These are phyloP conservation scores for Campoletis sonorensis DNA, from an alignment of 1,140 invertebrate species.

Conservation along the genomic window DNA sequence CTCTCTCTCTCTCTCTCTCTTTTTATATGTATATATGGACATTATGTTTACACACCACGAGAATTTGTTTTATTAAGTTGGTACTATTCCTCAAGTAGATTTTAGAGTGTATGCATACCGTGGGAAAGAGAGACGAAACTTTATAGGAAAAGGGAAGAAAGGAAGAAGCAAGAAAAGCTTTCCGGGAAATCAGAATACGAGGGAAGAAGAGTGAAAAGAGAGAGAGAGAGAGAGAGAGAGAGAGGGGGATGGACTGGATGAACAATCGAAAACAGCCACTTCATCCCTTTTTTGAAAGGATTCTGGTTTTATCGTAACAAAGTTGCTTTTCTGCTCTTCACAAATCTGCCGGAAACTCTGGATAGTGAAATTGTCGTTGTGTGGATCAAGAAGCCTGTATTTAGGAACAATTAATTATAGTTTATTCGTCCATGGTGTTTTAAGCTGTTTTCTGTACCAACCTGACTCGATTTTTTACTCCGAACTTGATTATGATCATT, in stretches of 20 bases:
- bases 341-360: no score
- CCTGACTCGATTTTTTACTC: no score
- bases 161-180: conserved; percentile 16
- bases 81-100: conserved; percentile 51
- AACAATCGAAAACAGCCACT: background rate
- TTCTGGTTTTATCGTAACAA: no score
- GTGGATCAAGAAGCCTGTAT: no score
- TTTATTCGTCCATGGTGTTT: no score
- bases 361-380: no score
- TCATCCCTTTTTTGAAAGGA: background rate
- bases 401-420: no score
- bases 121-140: conserved; percentile 22
- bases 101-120: conserved; percentile 46
- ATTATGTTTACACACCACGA: conserved; percentile 67
- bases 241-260: conserved; percentile 23
- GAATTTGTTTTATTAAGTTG: conserved; percentile 76
- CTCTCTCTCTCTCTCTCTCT: no score
- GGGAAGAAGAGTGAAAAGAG: background rate
- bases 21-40: background rate
- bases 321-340: background rate
- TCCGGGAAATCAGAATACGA: conserved; percentile 34
- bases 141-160: background rate
- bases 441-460: no score
- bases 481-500: no score
- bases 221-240: conserved; percentile 17